Evolutionary conservation across 1,140 invertebrate genomes (phyloP).

Genomic region (Lithobius niger): DNA sequence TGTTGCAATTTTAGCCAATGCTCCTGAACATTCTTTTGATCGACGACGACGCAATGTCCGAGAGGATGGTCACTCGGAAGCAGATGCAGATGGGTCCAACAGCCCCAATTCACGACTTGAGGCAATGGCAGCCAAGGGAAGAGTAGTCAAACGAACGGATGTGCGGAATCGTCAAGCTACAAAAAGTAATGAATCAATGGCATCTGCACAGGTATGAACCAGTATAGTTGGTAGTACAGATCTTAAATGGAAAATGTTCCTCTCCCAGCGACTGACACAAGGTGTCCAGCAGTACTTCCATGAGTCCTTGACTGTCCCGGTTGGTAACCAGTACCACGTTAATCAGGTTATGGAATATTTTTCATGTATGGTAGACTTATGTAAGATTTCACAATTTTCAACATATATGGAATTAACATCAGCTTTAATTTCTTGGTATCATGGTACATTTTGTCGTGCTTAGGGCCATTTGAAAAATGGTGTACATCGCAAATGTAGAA

Average conservation of each 20-base stretch:
- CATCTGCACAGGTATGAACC: background rate
- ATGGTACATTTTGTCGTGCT: too few species aligned
- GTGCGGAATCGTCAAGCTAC: constrained; percentile 9
- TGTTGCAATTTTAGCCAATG: constrained; percentile 77
- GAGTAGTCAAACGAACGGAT: constrained; percentile 17
- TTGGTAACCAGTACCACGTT: too few species aligned
- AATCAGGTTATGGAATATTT: background rate
- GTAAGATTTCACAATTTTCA: too few species aligned
- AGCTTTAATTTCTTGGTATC: too few species aligned
- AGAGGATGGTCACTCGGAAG: constrained; percentile 8
- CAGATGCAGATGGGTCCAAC: constrained; percentile 9
- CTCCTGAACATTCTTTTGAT: constrained; percentile 47
- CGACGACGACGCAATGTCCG: constrained; percentile 28
- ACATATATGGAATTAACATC: too few species aligned
- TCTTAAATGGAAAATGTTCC: background rate
- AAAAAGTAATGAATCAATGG: background rate
- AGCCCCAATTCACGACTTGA: constrained; percentile 15
- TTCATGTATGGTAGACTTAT: too few species aligned
- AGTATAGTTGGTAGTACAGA: background rate
- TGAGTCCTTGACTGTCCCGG: background rate
- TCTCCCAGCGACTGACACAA: background rate
- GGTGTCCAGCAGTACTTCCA: background rate
- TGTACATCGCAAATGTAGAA: too few species aligned
- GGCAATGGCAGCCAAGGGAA: constrained; percentile 18
- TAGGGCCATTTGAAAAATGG: too few species aligned